These are phyloP conservation scores for Poecilus cupreus DNA, from an alignment of 2,888 invertebrate genomes.

Conservation along the genomic window DNA sequence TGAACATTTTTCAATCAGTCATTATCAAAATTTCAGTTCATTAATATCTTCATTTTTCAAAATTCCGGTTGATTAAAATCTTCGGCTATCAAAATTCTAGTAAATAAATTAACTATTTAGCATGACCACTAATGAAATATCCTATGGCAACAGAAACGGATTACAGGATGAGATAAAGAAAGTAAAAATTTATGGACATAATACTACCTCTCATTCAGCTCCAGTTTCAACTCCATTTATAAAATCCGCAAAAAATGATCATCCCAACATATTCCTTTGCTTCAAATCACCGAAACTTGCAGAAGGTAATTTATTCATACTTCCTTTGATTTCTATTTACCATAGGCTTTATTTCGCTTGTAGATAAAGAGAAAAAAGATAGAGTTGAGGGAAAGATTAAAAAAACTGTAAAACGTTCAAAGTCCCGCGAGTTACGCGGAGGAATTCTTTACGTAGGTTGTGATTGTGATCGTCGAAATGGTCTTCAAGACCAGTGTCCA, in stretches of 20 bases:
- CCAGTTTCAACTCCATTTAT: too few relatives aligned
- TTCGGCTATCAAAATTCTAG: background rate
- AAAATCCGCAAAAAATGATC: too few relatives aligned
- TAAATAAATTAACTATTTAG: background rate
- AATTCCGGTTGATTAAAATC: conserved; percentile 21
- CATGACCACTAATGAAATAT: background rate
- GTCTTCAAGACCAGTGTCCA: conserved; percentile 77
- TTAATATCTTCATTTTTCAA: conserved; percentile 28
- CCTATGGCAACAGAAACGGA: background rate
- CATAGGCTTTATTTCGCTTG: background rate
- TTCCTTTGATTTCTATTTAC: too few relatives aligned
- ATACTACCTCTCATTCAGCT: background rate
- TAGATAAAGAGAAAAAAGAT: background rate
- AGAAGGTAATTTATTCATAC: background rate
- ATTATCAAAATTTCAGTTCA: conserved; percentile 30
- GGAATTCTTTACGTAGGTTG: conserved; percentile 76
- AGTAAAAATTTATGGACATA: background rate
- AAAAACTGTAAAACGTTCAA: conserved; percentile 68
- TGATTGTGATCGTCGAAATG: conserved; percentile 77
- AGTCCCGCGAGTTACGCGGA: conserved; percentile 75
- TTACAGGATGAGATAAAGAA: background rate
- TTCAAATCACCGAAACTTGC: background rate
- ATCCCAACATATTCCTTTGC: conserved; percentile 30
- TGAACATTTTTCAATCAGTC: background rate
- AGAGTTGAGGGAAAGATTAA: background rate